Base-by-base conservation (phyloP, 2,888 invertebrate genomes). In the Drosophila testacea region DNA sequence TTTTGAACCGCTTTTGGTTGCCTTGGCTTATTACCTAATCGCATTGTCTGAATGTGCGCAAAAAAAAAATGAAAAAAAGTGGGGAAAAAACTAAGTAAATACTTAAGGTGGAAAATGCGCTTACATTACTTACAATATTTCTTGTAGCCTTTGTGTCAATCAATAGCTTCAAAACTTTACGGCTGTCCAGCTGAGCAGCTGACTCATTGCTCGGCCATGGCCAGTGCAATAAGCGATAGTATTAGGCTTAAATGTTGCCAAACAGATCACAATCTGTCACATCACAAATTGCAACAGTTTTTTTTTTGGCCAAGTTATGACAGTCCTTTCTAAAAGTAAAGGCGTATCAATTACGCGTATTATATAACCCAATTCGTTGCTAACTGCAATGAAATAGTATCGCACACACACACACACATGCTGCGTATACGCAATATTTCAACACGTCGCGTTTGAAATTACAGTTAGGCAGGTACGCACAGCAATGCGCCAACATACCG, bases 351-450 rank as follows among this genome's bases (percentile, higher is more conserved):
- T 87, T 83, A 84, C 82, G 46, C 44, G 48, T 55, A 52, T 83
- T 83, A 80, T 73, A 79, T 84, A 86, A 83, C 48, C 47, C 46
- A 10, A 52, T 22, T 39, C 28, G 52, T 46, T 55, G 36, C 63
- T 54, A 64, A 55, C 63, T 71, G 70, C 84, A 72, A 52, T 56
- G 71, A 76, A 83, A 81, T 70, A 77, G 83, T 83, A 81, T 79
- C 83, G 84, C 74, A 55, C 7, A 46, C 1, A 65, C 61, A 70
- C 56, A 64, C 32, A 38, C 44, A 51, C 39, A 34, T 62, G 73
- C 46, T 81, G 76, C 85, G 85, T 88, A 86, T 86, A 79, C 88
- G 86, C 87, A 88, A 86, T 86, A 74, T 85, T 74, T 74, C 72
- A 84, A 62, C 66, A 74, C 27, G 56, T 59, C 47, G 62, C 73